These are phyloP conservation scores for Sclerurus mexicanus DNA, from an alignment of 2,113 vertebrate genomes.

Conservation along the genomic window DNA sequence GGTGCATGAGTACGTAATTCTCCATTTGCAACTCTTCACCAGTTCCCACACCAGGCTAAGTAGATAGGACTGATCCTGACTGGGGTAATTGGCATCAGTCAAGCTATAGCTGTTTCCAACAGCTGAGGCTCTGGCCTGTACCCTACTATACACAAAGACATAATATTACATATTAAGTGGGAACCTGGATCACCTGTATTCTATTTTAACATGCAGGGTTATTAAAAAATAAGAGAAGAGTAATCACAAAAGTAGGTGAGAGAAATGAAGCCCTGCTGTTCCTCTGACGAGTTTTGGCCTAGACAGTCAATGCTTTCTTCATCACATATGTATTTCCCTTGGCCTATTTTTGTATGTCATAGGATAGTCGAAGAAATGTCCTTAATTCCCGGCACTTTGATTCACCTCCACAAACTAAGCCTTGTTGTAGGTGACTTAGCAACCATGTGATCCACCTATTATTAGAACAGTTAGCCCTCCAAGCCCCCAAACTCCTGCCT, in stretches of 20 bases:
- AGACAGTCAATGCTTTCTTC: constrained; percentile 79
- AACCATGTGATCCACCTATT: constrained; percentile 78
- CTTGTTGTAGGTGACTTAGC: constrained; percentile 79
- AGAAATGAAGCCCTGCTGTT: neutral
- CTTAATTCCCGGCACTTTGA: constrained; percentile 76
- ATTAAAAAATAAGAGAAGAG: neutral
- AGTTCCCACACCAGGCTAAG: constrained; percentile 17
- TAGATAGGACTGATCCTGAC: neutral
- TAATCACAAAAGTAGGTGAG: constrained; percentile 17
- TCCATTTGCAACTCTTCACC: constrained; percentile 37
- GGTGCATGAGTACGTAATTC: constrained; percentile 11
- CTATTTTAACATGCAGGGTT: neutral
- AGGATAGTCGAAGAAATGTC: constrained; percentile 74
- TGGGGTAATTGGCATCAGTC: neutral
- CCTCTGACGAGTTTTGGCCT: constrained; percentile 62
- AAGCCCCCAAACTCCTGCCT: constrained; percentile 67
- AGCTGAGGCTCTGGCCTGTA: neutral
- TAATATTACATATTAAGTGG: neutral
- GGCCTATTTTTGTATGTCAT: constrained; percentile 73
- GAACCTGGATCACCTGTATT: constrained; percentile 15
- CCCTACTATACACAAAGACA: neutral
- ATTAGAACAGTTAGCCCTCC: constrained; percentile 77
- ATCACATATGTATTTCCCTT: constrained; percentile 81
- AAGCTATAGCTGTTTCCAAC: neutral
- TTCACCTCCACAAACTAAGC: constrained; percentile 81